Conservation (phyloP, 2,797 vertebrate genomes). For the Crenichthys baileyi region DNA sequence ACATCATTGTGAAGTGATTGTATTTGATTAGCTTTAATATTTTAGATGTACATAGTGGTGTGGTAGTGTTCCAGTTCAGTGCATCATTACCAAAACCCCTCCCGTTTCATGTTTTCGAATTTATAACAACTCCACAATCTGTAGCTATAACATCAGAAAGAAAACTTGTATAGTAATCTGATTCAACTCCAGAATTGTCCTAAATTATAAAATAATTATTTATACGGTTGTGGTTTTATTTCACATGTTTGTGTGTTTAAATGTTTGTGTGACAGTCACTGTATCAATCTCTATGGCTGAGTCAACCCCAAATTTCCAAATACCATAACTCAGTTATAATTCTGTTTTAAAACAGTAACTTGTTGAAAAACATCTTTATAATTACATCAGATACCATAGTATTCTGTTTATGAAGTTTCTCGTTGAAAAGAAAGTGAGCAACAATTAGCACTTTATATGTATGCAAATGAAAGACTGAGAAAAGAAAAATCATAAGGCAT, state of each 20-base stretch:
- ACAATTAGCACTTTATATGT: conserved; percentile 44
- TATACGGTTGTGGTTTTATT: conserved; percentile 3
- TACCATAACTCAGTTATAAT: conserved; percentile 53
- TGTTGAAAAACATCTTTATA: conserved; percentile 55
- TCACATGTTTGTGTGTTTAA: neutral
- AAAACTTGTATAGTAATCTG: conserved; percentile 41
- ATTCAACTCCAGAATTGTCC: conserved; percentile 38
- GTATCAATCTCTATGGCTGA: conserved; percentile 60
- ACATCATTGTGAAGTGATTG: conserved; percentile 43
- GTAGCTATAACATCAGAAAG: conserved; percentile 2
- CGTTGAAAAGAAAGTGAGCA: conserved; percentile 54
- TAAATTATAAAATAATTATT: neutral
- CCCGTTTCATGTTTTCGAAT: conserved; percentile 39
- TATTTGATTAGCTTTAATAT: conserved; percentile 39
- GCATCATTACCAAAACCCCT: conserved; percentile 18
- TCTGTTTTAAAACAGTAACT: conserved; percentile 65
- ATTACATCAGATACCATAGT: conserved; percentile 64
- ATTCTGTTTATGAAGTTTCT: conserved; percentile 51
- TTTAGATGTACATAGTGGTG: conserved; percentile 51
- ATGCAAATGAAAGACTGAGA: conserved; percentile 30
- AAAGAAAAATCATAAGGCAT: conserved; percentile 33
- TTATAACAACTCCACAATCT: conserved; percentile 18
- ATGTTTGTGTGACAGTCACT: conserved; percentile 34
- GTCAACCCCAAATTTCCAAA: conserved; percentile 56
- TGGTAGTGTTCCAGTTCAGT: conserved; percentile 56